A percentile compares a stretch with the other conserved stretches of the same genome.
Conservation (phyloP, 2,113 vertebrate species). For the Gadus macrocephalus region DNA sequence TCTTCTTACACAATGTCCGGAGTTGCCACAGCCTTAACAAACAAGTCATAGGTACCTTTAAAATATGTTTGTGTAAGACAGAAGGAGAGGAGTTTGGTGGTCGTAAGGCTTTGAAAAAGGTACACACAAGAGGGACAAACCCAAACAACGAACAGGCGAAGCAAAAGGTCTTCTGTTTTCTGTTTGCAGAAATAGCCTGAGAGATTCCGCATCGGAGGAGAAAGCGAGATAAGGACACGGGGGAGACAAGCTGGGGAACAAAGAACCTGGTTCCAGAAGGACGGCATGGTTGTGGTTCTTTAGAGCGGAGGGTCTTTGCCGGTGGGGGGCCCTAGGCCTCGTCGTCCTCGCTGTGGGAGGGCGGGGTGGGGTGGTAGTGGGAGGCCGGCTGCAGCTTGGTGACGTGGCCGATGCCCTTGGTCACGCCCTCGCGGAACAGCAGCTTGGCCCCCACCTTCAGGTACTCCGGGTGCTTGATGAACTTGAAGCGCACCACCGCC, state of each 20-base stretch:
- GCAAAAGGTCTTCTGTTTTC: neutral
- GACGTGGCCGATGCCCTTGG: slow-evolving; percentile 96
- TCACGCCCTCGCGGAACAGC: slow-evolving; percentile 93
- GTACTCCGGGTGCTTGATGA: slow-evolving; percentile 98
- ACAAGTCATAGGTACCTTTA: neutral
- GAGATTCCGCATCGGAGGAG: no score
- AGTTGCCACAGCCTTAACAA: slow-evolving; percentile 25
- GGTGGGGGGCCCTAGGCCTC: slow-evolving; percentile 31
- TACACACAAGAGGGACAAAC: slow-evolving; percentile 7
- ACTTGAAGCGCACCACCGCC: slow-evolving; percentile 91
- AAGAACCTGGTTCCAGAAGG: slow-evolving; percentile 40
- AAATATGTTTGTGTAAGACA: slow-evolving; percentile 22
- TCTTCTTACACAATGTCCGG: slow-evolving; percentile 4
- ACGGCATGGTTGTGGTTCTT: slow-evolving; percentile 25
- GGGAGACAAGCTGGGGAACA: no score
- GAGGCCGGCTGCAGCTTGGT: slow-evolving; percentile 85
- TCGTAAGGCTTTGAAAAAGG: slow-evolving; percentile 28
- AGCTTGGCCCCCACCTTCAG: slow-evolving; percentile 94
- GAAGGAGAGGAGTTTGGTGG: slow-evolving; percentile 17
- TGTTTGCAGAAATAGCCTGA: neutral
- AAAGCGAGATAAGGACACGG: no score
- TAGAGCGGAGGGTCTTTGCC: neutral
- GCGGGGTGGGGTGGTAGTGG: slow-evolving; percentile 38
- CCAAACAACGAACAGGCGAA: neutral
- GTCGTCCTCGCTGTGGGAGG: slow-evolving; percentile 41